phyloP scores from a whole-genome alignment of 2,888 invertebrate genomes.

The Thecophora atra region DNA sequence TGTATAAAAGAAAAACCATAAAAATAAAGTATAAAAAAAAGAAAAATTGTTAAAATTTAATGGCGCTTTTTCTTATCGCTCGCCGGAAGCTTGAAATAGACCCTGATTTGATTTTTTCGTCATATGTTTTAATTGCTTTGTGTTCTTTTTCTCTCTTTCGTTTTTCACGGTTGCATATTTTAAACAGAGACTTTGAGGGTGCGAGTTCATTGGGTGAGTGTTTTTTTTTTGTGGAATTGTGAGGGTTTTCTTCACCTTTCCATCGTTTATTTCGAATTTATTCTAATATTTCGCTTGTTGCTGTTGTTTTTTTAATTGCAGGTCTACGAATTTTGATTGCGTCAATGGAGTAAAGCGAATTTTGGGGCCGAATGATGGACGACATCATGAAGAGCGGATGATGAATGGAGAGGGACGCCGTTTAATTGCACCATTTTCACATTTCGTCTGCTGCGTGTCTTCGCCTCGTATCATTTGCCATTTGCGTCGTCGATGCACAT shows the following conservation, averaged over 20 bases:
- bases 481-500: not conserved
- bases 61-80: constrained; percentile 6
- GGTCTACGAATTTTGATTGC: constrained; percentile 64
- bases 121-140: not conserved
- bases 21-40: constrained; percentile 5
- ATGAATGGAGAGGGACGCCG: too few relatives aligned
- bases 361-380: not conserved
- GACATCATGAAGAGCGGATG: too few relatives aligned
- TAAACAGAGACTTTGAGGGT: constrained; percentile 56
- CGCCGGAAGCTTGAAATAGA: not conserved
- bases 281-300: constrained; percentile 20
- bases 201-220: constrained; percentile 63
- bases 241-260: constrained; percentile 19
- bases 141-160: not conserved
- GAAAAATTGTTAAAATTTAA: constrained; percentile 9
- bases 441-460: not conserved
- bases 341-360: constrained; percentile 8
- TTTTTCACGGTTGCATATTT: not conserved
- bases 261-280: constrained; percentile 9
- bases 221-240: not conserved
- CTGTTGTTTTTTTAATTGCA: constrained; percentile 41
- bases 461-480: not conserved
- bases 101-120: not conserved
- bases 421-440: not conserved
- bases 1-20: not conserved